These are phyloP conservation scores for Nebria ingens DNA, from an alignment of 1,140 invertebrate genomes.

Conservation along the genomic window DNA sequence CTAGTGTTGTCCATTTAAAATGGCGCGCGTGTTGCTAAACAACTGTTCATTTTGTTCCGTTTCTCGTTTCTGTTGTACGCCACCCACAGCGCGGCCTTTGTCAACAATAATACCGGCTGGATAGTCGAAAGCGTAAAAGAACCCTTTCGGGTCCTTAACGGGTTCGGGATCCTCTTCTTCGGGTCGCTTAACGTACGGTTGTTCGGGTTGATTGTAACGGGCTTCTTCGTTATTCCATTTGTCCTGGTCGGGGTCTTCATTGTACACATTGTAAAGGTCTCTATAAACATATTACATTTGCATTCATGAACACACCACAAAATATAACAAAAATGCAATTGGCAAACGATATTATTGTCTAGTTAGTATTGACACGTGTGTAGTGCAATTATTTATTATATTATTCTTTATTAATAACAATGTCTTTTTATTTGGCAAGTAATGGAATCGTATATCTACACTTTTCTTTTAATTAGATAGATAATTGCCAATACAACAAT, in stretches of 20 bases:
- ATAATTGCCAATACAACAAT: no score
- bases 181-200: conserved; percentile 16
- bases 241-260: conserved; percentile 21
- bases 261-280: conserved; percentile 7
- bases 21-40: neutral
- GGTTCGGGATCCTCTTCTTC: conserved; percentile 28
- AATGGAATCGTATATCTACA: no score
- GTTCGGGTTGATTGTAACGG: conserved; percentile 15
- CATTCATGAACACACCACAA: no score
- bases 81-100: conserved; percentile 25
- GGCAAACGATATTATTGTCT: no score
- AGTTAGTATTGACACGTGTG: no score
- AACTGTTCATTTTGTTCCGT: conserved; percentile 18
- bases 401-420: no score
- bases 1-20: neutral
- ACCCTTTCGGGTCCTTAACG: conserved; percentile 51
- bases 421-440: no score
- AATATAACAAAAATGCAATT: conserved; percentile 12
- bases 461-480: no score
- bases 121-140: conserved; percentile 56
- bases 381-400: no score
- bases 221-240: conserved; percentile 21
- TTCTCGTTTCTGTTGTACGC: conserved; percentile 20
- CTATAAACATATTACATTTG: neutral
- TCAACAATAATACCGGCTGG: conserved; percentile 45